Evolutionary conservation across 2,797 vertebrate genomes (phyloP).

Genomic region (Sebastolobus alascanus): DNA sequence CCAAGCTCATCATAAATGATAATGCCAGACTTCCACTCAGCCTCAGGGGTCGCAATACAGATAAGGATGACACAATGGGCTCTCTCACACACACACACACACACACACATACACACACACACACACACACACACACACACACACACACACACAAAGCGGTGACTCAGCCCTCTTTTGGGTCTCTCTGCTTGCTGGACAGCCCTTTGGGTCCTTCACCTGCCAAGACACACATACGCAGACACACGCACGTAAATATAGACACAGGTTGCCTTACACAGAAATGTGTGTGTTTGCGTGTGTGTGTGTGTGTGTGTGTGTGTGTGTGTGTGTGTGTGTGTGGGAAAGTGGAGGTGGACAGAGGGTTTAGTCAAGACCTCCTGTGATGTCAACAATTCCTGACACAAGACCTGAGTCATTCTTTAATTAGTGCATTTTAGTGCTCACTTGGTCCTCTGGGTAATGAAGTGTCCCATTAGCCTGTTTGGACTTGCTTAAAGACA

Average conservation of each 20-base stretch:
- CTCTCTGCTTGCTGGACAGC: conserved; percentile 27
- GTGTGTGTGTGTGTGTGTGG: not conserved
- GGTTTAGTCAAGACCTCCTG: conserved; percentile 24
- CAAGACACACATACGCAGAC: not conserved
- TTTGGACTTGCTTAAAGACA: conserved; percentile 31
- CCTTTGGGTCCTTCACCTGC: conserved; percentile 26
- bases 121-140: conserved; percentile 18
- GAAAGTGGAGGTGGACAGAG: conserved; percentile 4
- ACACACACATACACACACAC: conserved; percentile 17
- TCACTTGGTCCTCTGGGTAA: conserved; percentile 30
- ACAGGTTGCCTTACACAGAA: not conserved
- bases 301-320: conserved; percentile 3
- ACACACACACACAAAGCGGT: conserved; percentile 42
- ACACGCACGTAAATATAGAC: not conserved
- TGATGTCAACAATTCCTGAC: conserved; percentile 40
- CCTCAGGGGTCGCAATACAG: conserved; percentile 36
- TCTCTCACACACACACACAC: conserved; percentile 16
- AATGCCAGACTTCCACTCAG: conserved; percentile 56
- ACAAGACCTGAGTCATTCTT: conserved; percentile 50
- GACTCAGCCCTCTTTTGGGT: conserved; percentile 50
- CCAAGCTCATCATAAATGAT: conserved; percentile 66
- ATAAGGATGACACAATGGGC: conserved; percentile 44
- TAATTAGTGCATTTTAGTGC: conserved; percentile 47
- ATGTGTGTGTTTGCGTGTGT: conserved; percentile 4
- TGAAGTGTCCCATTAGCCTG: conserved; percentile 36